Conservation (phyloP, 2,113 vertebrate species). For the Pygoscelis antarcticus region DNA sequence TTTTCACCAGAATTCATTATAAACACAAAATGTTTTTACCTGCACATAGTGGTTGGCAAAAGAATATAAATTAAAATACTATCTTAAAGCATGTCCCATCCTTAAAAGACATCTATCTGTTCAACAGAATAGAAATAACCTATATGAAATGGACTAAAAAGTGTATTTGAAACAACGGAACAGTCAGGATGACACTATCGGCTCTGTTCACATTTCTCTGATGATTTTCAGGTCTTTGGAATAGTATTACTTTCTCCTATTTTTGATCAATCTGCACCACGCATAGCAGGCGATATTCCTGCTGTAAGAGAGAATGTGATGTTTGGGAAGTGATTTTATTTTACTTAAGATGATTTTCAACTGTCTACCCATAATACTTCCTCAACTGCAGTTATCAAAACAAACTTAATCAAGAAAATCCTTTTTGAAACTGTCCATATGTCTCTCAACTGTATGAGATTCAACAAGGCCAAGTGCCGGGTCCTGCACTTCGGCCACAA, state of each 20-base stretch:
- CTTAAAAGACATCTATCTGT: background rate
- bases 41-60: background rate
- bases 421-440: background rate
- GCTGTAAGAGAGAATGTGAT: background rate
- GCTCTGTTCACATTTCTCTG: background rate
- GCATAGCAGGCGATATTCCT: background rate
- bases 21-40: background rate
- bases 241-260: background rate
- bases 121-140: background rate
- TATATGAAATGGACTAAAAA: background rate
- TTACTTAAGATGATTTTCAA: conserved; percentile 1
- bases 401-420: background rate
- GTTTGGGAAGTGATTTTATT: background rate
- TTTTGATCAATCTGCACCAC: background rate
- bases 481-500: no score
- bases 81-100: background rate
- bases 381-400: background rate
- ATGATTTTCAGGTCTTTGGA: background rate
- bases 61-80: background rate
- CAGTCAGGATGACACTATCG: background rate
- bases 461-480: no score
- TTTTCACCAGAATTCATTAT: background rate
- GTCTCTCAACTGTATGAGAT: no score
- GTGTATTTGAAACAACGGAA: background rate
- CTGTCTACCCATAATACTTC: background rate